These are phyloP conservation scores for Cyclargus thomasi DNA, from an alignment of 1,140 invertebrate genomes.

Conservation along the genomic window DNA sequence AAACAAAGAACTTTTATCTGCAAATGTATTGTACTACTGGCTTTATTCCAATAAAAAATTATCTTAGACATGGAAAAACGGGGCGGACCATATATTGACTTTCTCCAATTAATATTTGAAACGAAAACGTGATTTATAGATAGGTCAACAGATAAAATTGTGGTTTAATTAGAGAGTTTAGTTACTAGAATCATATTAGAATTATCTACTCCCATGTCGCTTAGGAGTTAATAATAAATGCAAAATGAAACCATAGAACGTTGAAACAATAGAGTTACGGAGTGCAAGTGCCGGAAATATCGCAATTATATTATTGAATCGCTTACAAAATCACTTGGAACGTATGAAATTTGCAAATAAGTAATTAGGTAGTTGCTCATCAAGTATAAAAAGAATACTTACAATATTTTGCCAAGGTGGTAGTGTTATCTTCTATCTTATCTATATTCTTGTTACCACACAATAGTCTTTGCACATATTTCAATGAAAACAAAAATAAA, in stretches of 20 bases:
- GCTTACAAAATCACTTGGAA: constrained; percentile 24
- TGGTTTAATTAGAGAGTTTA: neutral
- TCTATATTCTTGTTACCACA: constrained; percentile 41
- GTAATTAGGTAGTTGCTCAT: constrained; percentile 9
- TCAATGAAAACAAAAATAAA: constrained; percentile 45
- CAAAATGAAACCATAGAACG: constrained; percentile 14
- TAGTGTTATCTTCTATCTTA: constrained; percentile 33
- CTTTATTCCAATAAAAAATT: constrained; percentile 44
- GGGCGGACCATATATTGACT: neutral
- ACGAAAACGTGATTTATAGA: neutral
- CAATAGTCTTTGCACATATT: constrained; percentile 47
- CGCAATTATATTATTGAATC: constrained; percentile 26
- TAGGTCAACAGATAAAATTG: neutral
- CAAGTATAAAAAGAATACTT: constrained; percentile 39
- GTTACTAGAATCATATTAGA: neutral
- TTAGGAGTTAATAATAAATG: neutral
- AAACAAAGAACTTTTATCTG: constrained; percentile 37
- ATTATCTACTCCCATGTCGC: neutral
- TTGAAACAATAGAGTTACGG: constrained; percentile 13
- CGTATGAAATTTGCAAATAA: constrained; percentile 13
- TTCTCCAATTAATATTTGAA: neutral
- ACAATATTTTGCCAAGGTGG: constrained; percentile 42
- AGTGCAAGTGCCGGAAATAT: constrained; percentile 21
- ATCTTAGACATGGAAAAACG: neutral
- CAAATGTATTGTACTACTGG: constrained; percentile 34